Conservation (phyloP, 2,888 invertebrate species). For the Hedychridium roseum region DNA sequence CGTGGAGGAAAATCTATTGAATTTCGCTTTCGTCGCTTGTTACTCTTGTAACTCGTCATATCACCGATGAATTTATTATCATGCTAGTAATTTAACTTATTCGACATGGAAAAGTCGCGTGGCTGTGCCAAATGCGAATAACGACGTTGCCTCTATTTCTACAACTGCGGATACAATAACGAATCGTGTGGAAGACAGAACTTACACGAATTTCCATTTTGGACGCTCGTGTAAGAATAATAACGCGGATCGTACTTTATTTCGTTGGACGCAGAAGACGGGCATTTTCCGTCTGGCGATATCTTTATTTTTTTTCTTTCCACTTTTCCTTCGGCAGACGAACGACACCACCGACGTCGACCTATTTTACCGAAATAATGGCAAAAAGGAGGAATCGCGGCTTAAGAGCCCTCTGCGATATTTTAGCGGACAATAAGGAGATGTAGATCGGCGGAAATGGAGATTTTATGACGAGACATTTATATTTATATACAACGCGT, state of each 20-base stretch:
- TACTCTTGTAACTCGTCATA: slow-evolving; percentile 33
- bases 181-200: slow-evolving; percentile 9
- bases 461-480: too few relatives aligned
- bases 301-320: slow-evolving; percentile 26
- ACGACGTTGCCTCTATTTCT: slow-evolving; percentile 41
- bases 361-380: too few relatives aligned
- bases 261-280: slow-evolving; percentile 21
- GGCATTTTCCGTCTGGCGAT: slow-evolving; percentile 26
- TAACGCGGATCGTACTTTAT: slow-evolving; percentile 31
- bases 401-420: not conserved
- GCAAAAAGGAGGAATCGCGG: too few relatives aligned
- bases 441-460: too few relatives aligned
- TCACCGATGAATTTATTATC: slow-evolving; percentile 52
- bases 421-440: not conserved
- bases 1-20: too few relatives aligned
- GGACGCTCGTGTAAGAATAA: too few relatives aligned
- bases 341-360: slow-evolving; percentile 43
- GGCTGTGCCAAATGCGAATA: slow-evolving; percentile 57
- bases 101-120: slow-evolving; percentile 54
- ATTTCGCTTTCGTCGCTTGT: too few relatives aligned
- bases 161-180: slow-evolving; percentile 32
- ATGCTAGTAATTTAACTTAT: slow-evolving; percentile 60
- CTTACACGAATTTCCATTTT: slow-evolving; percentile 42
- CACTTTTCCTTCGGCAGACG: too few relatives aligned
- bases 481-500: too few relatives aligned